phyloP scores from a whole-genome alignment of 2,888 invertebrate genomes.

The Protophormia terraenovae region DNA sequence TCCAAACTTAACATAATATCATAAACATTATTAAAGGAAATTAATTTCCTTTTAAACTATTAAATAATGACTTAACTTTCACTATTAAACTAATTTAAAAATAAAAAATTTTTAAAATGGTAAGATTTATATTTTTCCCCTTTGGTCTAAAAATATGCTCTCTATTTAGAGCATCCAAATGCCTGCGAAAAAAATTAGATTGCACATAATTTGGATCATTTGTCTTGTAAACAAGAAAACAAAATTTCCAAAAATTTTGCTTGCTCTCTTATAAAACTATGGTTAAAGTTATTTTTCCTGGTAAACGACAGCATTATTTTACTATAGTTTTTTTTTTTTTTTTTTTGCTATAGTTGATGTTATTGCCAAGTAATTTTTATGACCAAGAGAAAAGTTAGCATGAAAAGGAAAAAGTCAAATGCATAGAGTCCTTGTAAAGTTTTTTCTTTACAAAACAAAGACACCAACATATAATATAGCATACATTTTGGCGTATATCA shows the following conservation, averaged over 20 bases:
- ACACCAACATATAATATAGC: neutral
- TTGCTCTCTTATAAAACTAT: neutral
- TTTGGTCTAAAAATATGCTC: neutral
- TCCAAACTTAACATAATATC: too few species aligned
- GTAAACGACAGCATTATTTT: neutral
- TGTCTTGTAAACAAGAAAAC: neutral
- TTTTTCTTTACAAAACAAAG: constrained; percentile 16
- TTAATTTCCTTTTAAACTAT: neutral
- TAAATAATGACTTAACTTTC: neutral
- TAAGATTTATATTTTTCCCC: too few species aligned
- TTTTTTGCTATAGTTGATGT: neutral
- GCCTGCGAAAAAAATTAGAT: neutral
- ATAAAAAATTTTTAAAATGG: neutral
- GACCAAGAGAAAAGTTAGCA: neutral
- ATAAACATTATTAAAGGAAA: neutral
- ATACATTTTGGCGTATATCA: constrained; percentile 13
- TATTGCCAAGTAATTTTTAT: constrained; percentile 10
- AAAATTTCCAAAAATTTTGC: neutral
- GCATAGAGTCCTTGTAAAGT: constrained; percentile 47
- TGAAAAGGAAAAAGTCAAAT: constrained; percentile 32
- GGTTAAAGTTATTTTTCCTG: neutral
- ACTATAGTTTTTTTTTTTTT: neutral
- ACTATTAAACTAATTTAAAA: neutral
- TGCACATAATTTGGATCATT: neutral
- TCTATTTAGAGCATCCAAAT: neutral